Conservation (phyloP, 2,888 invertebrate species). For the Tolmerus cingulatus region DNA sequence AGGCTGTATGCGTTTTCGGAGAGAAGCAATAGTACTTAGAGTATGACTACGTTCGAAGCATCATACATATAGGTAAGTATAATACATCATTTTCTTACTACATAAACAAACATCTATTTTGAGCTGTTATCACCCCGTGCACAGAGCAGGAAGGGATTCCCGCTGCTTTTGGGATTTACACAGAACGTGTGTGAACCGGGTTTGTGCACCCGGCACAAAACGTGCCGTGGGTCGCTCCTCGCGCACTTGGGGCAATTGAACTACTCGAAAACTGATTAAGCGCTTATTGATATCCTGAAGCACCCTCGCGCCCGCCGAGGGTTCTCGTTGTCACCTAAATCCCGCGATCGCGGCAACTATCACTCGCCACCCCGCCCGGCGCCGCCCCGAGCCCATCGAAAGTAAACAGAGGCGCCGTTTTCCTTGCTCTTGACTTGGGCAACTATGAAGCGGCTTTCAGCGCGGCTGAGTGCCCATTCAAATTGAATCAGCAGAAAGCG, state of each 20-base stretch:
- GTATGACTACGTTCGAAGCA: too few species aligned
- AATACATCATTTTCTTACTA: too few species aligned
- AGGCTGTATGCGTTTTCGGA: too few species aligned
- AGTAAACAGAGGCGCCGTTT: neutral
- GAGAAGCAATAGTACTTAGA: too few species aligned
- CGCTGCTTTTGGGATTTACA: too few species aligned
- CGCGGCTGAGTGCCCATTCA: neutral
- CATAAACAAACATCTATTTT: too few species aligned
- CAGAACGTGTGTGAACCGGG: neutral
- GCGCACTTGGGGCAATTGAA: neutral
- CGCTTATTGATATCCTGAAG: neutral
- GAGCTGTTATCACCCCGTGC: too few species aligned
- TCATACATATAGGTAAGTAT: too few species aligned
- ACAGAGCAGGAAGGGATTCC: too few species aligned
- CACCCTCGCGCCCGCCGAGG: neutral
- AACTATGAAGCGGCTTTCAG: neutral
- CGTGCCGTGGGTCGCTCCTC: neutral
- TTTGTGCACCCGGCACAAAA: neutral
- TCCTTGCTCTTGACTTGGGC: neutral
- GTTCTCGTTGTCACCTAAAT: neutral
- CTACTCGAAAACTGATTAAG: neutral
- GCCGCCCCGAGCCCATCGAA: neutral
- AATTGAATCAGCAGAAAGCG: slow-evolving; percentile 13
- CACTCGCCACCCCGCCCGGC: neutral
- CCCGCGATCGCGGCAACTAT: neutral